Evolutionary conservation across 2,797 vertebrate species (phyloP).

Genomic region (Enoplosus armatus): DNA sequence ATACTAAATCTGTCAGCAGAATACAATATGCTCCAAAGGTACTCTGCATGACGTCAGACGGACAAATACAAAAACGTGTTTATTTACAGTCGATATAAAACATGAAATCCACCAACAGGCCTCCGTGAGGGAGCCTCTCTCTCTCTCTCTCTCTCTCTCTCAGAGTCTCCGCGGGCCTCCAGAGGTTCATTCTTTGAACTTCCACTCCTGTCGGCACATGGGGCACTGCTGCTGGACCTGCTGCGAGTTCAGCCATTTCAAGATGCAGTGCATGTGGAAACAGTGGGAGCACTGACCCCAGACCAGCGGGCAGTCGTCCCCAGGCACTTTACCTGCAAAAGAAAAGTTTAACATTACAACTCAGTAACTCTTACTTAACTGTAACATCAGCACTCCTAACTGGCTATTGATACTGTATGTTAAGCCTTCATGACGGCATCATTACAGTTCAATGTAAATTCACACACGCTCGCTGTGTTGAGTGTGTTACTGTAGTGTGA

Average conservation of each 20-base stretch:
- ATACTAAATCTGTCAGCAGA: constrained; percentile 17
- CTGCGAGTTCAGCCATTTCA: constrained; percentile 98
- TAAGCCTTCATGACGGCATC: background rate
- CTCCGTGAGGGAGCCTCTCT: background rate
- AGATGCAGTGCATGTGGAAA: constrained; percentile 99
- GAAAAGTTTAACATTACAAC: background rate
- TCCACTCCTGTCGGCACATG: constrained; percentile 99
- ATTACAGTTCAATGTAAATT: background rate
- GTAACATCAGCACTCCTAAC: background rate
- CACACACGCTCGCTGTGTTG: too few relatives aligned
- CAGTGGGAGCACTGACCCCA: constrained; percentile 99
- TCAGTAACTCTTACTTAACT: background rate
- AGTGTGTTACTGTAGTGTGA: background rate
- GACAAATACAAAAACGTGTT: constrained; percentile 42
- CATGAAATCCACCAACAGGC: background rate
- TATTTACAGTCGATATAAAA: constrained; percentile 55
- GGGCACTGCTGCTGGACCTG: constrained; percentile 98
- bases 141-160: too few relatives aligned
- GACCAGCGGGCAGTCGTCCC: constrained; percentile 97
- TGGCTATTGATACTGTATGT: background rate
- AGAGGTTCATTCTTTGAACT: constrained; percentile 92
- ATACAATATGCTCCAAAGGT: background rate
- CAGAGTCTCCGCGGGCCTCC: too few relatives aligned
- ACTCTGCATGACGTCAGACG: background rate
- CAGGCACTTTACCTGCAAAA: constrained; percentile 93